phyloP scores from a whole-genome alignment of 1,140 invertebrate species.

The Marisa cornuarietis region DNA sequence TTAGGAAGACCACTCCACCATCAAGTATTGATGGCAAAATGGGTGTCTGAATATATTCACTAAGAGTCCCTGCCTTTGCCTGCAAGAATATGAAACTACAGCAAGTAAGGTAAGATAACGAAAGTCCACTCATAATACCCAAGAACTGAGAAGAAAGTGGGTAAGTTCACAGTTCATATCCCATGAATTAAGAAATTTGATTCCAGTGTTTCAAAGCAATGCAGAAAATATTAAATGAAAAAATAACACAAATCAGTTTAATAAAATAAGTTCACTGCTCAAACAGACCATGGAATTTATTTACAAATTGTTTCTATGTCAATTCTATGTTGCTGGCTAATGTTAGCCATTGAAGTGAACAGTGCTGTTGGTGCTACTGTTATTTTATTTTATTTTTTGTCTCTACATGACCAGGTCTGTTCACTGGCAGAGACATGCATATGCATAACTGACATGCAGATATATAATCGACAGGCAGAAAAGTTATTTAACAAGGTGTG shows the following conservation, averaged over 20 bases:
- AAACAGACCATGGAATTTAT: background rate
- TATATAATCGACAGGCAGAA: no score
- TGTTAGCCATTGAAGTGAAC: background rate
- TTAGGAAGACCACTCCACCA: constrained; percentile 78
- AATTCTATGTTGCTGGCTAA: background rate
- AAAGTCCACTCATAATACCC: background rate
- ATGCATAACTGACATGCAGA: no score
- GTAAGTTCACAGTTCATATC: no score
- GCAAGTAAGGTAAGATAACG: background rate
- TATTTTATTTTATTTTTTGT: background rate
- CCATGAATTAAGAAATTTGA: background rate
- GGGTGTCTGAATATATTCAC: constrained; percentile 63
- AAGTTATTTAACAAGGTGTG: no score
- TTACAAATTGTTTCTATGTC: background rate
- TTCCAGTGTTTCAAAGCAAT: background rate
- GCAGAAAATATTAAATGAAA: background rate
- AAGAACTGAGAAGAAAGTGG: no score
- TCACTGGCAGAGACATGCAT: no score
- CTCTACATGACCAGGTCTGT: no score
- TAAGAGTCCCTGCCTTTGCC: constrained; percentile 69
- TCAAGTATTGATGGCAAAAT: constrained; percentile 70
- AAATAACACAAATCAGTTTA: background rate
- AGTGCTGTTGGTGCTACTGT: background rate
- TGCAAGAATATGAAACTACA: constrained; percentile 24
- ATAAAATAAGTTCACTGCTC: background rate